Conservation (phyloP, 2,113 vertebrate species). For the Oophaga pumilio region DNA sequence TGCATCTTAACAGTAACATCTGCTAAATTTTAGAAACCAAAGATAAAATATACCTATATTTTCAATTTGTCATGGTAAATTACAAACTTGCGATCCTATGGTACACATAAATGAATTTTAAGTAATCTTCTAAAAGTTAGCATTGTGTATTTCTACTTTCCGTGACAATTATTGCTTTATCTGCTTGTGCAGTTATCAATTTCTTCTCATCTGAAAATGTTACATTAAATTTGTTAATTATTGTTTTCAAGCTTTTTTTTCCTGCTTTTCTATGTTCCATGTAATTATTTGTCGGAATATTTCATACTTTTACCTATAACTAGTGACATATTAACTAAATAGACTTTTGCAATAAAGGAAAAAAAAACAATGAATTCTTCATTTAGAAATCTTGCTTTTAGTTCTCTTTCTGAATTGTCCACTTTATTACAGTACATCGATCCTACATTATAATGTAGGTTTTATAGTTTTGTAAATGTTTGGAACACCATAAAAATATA, state of each 20-base stretch:
- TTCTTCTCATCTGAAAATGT: constrained; percentile 15
- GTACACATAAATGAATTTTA: neutral
- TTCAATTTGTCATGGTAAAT: neutral
- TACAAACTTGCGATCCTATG: neutral
- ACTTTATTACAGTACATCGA: constrained; percentile 11
- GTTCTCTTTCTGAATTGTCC: constrained; percentile 37
- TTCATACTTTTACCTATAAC: constrained; percentile 36
- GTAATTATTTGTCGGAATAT: neutral
- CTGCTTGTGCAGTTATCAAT: neutral
- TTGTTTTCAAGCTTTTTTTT: constrained; percentile 3
- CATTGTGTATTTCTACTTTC: constrained; percentile 1
- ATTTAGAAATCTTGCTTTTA: constrained; percentile 39
- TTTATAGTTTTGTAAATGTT: constrained; percentile 31
- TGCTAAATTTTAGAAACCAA: constrained; percentile 18
- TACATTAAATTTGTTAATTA: constrained; percentile 10
- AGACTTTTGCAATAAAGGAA: constrained; percentile 54
- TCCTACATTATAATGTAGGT: neutral
- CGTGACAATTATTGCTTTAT: constrained; percentile 17
- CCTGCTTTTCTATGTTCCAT: constrained; percentile 16
- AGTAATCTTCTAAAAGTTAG: neutral
- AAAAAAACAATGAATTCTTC: constrained; percentile 3
- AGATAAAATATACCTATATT: neutral
- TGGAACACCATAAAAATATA: constrained; percentile 11
- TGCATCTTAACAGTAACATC: neutral
- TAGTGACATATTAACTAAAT: constrained; percentile 34